Conservation (phyloP, 2,113 vertebrate species). For the Romanogobio albipinnatus region DNA sequence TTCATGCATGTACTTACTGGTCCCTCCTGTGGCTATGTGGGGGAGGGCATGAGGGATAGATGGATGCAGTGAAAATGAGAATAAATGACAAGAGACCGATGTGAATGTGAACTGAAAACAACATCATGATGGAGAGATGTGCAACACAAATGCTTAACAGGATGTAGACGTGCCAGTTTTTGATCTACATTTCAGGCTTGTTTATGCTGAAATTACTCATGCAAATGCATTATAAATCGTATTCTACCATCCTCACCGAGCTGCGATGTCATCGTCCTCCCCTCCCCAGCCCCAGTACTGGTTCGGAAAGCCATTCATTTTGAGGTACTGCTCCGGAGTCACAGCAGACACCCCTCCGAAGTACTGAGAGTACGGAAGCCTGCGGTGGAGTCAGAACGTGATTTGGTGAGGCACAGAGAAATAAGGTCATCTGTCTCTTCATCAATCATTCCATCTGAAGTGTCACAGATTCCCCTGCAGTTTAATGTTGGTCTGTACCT, state of each 20-base stretch:
- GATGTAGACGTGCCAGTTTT: constrained; percentile 18
- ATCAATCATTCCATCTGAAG: constrained; percentile 27
- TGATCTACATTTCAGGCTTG: neutral
- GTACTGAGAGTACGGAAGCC: constrained; percentile 90
- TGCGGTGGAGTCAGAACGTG: constrained; percentile 57
- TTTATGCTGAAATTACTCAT: neutral
- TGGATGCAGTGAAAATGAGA: constrained; percentile 43
- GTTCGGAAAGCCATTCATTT: constrained; percentile 96
- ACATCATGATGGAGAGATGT: constrained; percentile 40
- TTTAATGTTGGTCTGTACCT: neutral
- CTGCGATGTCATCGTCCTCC: constrained; percentile 92
- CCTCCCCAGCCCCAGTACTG: constrained; percentile 97
- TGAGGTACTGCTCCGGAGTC: constrained; percentile 93
- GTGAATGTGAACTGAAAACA: constrained; percentile 37
- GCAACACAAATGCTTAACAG: constrained; percentile 31
- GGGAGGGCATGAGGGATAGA: constrained; percentile 37
- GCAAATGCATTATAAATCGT: neutral
- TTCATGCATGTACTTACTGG: constrained; percentile 55
- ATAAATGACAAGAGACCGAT: constrained; percentile 49
- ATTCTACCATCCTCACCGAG: constrained; percentile 79
- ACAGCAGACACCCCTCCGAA: constrained; percentile 93
- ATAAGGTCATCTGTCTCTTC: constrained; percentile 3
- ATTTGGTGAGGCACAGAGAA: neutral
- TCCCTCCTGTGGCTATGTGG: constrained; percentile 51
- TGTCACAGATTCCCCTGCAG: neutral